Evolutionary conservation across 2,888 invertebrate genomes (phyloP).

Genomic region (Automeris io): DNA sequence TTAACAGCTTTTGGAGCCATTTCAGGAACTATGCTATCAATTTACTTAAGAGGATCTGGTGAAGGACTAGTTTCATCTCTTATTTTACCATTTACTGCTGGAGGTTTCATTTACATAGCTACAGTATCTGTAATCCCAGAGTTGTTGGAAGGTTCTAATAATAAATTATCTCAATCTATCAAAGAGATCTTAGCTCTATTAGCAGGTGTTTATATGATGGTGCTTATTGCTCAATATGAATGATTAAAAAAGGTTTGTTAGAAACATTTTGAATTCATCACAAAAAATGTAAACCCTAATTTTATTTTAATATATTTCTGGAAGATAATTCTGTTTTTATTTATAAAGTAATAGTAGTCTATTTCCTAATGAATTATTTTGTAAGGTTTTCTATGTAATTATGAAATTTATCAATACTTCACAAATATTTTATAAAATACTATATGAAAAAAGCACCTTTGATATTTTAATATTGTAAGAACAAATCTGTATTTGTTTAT

Average conservation of each 20-base stretch:
- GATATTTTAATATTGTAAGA: too few relatives aligned
- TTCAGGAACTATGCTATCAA: constrained; percentile 92
- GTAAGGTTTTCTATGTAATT: neutral
- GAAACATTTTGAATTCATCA: too few relatives aligned
- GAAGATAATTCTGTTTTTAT: neutral
- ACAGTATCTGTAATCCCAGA: constrained; percentile 99
- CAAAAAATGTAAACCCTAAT: too few relatives aligned
- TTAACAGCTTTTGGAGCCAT: constrained; percentile 96
- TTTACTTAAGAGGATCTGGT: constrained; percentile 85
- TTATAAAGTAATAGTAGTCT: neutral
- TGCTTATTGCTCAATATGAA: constrained; percentile 88
- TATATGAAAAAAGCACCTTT: too few relatives aligned
- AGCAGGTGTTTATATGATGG: constrained; percentile 96
- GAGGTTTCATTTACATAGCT: constrained; percentile 99
- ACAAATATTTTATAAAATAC: too few relatives aligned
- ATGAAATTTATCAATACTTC: neutral
- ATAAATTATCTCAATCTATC: constrained; percentile 90
- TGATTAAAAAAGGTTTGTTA: constrained; percentile 23
- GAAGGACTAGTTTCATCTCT: constrained; percentile 86
- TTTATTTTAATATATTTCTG: neutral
- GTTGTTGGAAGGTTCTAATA: constrained; percentile 88
- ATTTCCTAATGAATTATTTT: too few relatives aligned
- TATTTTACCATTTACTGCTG: constrained; percentile 98
- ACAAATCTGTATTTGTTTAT: too few relatives aligned
- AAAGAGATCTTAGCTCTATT: constrained; percentile 93